These are phyloP conservation scores for Cariama cristata DNA, from an alignment of 2,113 vertebrate species.

Conservation along the genomic window DNA sequence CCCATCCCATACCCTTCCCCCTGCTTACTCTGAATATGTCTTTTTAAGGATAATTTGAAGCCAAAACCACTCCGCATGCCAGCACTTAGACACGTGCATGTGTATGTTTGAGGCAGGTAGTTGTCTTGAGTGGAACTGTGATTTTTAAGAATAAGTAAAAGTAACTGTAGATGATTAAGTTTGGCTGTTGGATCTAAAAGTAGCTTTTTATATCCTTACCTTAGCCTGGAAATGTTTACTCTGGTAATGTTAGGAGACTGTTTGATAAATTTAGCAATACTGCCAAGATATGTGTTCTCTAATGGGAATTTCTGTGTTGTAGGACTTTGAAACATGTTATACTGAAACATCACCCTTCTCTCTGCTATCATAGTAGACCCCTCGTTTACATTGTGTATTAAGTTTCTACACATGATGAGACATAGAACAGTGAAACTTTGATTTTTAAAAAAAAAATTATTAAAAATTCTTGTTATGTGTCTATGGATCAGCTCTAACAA, in stretches of 20 bases:
- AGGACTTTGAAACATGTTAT: background rate
- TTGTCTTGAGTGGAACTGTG: background rate
- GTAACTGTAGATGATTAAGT: background rate
- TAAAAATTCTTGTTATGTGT: background rate
- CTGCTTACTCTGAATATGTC: background rate
- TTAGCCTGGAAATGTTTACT: background rate
- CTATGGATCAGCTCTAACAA: background rate
- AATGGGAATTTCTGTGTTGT: background rate
- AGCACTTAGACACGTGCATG: background rate
- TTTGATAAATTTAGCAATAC: background rate
- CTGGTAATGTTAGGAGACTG: background rate
- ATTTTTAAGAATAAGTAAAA: background rate
- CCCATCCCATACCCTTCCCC: no score
- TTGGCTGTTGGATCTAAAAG: background rate
- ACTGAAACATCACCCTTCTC: background rate
- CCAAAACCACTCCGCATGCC: background rate
- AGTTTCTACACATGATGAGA: background rate
- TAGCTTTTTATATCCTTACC: background rate
- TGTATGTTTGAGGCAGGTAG: background rate
- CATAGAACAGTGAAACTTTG: background rate
- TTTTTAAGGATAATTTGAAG: background rate
- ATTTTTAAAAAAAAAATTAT: background rate
- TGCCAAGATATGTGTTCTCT: background rate
- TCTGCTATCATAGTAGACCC: background rate
- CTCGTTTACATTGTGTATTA: background rate